Evolutionary conservation across 1,140 invertebrate species (phyloP).

Genomic region (Spodoptera frugiperda): DNA sequence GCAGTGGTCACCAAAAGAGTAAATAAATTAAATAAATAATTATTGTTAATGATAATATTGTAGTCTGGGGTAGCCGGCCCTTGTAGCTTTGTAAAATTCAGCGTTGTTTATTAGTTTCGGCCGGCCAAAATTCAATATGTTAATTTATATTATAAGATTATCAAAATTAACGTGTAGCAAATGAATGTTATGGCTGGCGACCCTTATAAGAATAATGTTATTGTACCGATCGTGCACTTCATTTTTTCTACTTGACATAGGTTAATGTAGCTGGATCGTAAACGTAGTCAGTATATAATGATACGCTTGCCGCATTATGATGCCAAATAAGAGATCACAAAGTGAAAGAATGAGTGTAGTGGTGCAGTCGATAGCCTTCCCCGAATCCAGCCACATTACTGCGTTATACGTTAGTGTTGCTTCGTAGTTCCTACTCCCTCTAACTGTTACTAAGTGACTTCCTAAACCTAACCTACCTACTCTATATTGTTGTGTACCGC

Average conservation of each 20-base stretch:
- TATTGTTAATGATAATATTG: conserved; percentile 47
- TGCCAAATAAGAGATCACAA: conserved; percentile 32
- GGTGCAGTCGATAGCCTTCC: background rate
- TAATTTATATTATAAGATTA: conserved; percentile 16
- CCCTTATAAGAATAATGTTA: conserved; percentile 48
- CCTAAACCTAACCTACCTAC: conserved; percentile 52
- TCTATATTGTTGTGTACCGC: conserved; percentile 20
- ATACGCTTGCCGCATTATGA: conserved; percentile 24
- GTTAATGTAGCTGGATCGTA: conserved; percentile 62
- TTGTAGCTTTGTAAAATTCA: conserved; percentile 23
- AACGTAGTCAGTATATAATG: background rate
- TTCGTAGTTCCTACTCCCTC: conserved; percentile 46
- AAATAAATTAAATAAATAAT: conserved; percentile 58
- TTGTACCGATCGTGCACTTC: conserved; percentile 60
- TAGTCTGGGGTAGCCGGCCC: conserved; percentile 42
- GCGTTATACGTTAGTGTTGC: conserved; percentile 42
- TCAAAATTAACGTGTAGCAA: conserved; percentile 28
- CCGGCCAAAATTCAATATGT: background rate
- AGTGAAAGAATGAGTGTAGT: background rate
- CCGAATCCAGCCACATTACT: conserved; percentile 25
- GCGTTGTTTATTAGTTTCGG: conserved; percentile 4
- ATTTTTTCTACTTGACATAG: conserved; percentile 51
- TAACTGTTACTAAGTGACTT: conserved; percentile 42
- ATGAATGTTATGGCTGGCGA: conserved; percentile 44
- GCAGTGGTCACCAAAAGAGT: conserved; percentile 60